Conservation (phyloP, 2,113 vertebrate genomes). For the Anguilla japonica region DNA sequence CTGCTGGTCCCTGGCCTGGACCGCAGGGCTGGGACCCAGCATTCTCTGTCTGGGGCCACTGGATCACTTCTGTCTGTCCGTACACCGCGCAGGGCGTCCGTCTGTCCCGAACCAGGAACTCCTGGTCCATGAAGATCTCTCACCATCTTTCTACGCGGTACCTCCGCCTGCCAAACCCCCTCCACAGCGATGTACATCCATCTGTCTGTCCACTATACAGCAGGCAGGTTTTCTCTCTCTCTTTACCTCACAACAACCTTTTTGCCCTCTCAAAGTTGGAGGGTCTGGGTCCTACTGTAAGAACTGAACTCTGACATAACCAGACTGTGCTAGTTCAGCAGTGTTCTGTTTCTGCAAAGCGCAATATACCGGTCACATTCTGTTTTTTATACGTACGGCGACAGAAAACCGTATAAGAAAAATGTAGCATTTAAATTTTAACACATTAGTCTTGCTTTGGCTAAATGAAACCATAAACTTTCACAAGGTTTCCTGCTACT, state of each 20-base stretch:
- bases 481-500: background rate
- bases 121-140: background rate
- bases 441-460: background rate
- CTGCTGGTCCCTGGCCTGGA: constrained; percentile 55
- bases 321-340: background rate
- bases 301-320: background rate
- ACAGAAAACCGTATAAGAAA: too few species aligned
- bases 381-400: background rate
- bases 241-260: background rate
- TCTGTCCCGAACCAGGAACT: constrained; percentile 25
- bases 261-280: constrained; percentile 7
- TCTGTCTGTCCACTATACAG: background rate
- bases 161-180: background rate
- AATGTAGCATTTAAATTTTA: background rate
- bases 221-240: background rate
- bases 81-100: constrained; percentile 41
- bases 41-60: background rate
- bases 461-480: background rate
- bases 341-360: background rate
- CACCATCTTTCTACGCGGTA: background rate
- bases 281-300: background rate
- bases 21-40: constrained; percentile 17
- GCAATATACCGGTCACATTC: background rate
- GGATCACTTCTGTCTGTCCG: background rate
- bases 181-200: background rate